Evolutionary conservation across 2,797 vertebrate genomes (phyloP), one percentile per base, ranked within the genome.

Genomic region (Ammospiza maritima): DNA sequence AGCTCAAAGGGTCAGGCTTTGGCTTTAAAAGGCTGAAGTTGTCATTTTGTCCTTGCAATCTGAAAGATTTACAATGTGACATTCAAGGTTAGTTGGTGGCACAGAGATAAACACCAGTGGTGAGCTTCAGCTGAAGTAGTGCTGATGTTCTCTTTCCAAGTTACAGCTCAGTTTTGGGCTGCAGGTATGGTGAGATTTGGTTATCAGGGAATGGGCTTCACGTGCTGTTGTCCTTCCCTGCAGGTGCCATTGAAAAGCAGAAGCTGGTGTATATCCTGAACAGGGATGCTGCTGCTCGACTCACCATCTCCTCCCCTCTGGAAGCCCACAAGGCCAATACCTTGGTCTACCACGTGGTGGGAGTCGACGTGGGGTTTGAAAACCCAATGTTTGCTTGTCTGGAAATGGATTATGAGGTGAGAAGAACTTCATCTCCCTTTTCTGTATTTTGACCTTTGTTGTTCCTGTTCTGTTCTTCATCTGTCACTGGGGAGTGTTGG

Each of bases 321-420:
- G 99, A 99, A 95, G 99, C 99, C 25, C 99, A 99, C 91, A 99
- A 99, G 97, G 99, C 99, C 4, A 99, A 99, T 97, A 99, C 99
- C 11, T 98, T 99, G 93, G 99, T 99, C 20, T 99, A 99, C 97
- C 99, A 99, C 3, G 99, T 99, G 26, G 99, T 99, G 17, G 99
- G 99, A 85, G 99, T 99, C 0, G 99, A 99, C 32, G 99, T 99
- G 9, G 99, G 99, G 64, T 99, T 99, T 98, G 99, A 99, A 96
- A 99, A 99, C 90, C 99, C 99, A 4, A 99, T 99, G 99, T 99
- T 99, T 97, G 99, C 99, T 65, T 99, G 99, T 95, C 98, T 99
- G 57, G 99, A 99, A 97, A 99, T 99, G 99, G 99, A 99, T 97
- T 99, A 99, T 78, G 99, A 99, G 98, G 99, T 99, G 94, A 93